Percentiles rank a stretch among this genome's conserved stretches.
Evolutionary conservation across 2,113 vertebrate genomes (phyloP).

Genomic region (Acanthochromis polyacanthus): DNA sequence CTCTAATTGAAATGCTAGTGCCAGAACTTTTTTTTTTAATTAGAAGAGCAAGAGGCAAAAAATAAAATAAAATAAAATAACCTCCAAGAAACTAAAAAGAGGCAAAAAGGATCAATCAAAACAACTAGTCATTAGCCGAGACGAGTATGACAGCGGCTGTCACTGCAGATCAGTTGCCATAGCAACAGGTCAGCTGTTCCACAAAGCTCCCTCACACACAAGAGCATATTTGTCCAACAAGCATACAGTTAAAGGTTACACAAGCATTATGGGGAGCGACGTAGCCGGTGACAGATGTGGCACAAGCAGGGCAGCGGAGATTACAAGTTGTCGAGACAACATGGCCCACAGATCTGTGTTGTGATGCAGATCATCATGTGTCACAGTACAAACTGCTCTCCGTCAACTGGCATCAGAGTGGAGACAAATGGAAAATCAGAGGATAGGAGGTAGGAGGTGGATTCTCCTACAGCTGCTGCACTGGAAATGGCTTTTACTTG

Average conservation of each 20-base stretch:
- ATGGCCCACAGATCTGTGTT: conserved; percentile 39
- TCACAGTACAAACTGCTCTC: conserved; percentile 61
- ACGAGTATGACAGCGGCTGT: conserved; percentile 30
- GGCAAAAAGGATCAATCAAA: conserved; percentile 65
- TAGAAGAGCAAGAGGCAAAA: conserved; percentile 32
- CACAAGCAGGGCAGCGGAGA: conserved; percentile 42
- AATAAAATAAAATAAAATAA: conserved; percentile 26
- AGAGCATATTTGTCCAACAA: conserved; percentile 20
- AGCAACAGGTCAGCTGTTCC: conserved; percentile 77
- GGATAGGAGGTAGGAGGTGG: conserved; percentile 13
- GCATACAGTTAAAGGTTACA: conserved; percentile 35
- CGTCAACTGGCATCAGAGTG: conserved; percentile 50
- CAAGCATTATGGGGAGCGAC: conserved; percentile 38
- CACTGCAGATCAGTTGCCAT: conserved; percentile 68
- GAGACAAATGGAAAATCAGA: conserved; percentile 29
- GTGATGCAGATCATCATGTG: conserved; percentile 54
- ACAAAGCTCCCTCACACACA: conserved; percentile 19
- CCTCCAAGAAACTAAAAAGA: conserved; percentile 34
- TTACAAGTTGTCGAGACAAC: conserved; percentile 67
- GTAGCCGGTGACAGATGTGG: conserved; percentile 64
- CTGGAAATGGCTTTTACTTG: conserved; percentile 9
- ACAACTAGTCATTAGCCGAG: conserved; percentile 44
- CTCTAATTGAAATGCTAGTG: conserved; percentile 58
- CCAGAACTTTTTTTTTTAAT: conserved; percentile 33
- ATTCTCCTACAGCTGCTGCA: conserved; percentile 16